Evolutionary conservation across 1,140 invertebrate species (phyloP).

Genomic region (Rhynchophorus ferrugineus): DNA sequence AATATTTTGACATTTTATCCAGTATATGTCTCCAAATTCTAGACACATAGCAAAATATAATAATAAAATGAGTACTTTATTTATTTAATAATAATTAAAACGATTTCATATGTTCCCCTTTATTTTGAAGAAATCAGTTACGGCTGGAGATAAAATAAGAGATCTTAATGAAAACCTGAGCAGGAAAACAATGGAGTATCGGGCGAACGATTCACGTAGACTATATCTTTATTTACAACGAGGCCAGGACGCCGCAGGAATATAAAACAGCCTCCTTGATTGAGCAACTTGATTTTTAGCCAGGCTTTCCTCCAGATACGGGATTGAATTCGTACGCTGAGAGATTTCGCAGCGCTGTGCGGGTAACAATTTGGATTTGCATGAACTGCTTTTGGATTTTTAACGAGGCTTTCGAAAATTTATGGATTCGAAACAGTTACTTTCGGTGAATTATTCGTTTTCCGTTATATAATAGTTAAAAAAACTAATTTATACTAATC

Average conservation of each 20-base stretch:
- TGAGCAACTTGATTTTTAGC: constrained; percentile 40
- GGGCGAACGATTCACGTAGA: constrained; percentile 24
- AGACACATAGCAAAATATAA: too few relatives aligned
- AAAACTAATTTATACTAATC: too few relatives aligned
- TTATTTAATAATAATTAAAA: too few relatives aligned
- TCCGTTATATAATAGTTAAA: too few relatives aligned
- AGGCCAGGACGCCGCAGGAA: constrained; percentile 28
- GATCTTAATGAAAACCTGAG: constrained; percentile 23
- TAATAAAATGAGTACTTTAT: too few relatives aligned
- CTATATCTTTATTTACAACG: constrained; percentile 40
- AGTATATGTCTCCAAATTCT: too few relatives aligned
- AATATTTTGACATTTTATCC: too few relatives aligned
- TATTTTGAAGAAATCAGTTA: constrained; percentile 8
- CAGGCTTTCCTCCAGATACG: constrained; percentile 30
- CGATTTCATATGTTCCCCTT: too few relatives aligned
- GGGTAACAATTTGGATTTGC: constrained; percentile 26
- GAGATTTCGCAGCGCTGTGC: constrained; percentile 31
- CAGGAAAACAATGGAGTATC: constrained; percentile 14
- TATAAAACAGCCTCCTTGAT: constrained; percentile 37
- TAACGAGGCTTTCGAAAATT: constrained; percentile 14
- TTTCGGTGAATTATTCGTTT: too few relatives aligned
- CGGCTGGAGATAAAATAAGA: constrained; percentile 11
- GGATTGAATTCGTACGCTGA: constrained; percentile 34
- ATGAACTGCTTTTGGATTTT: constrained; percentile 18
- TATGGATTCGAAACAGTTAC: constrained; percentile 7